phyloP scores from a whole-genome alignment of 2,888 invertebrate species.

The Nesidiocoris tenuis region DNA sequence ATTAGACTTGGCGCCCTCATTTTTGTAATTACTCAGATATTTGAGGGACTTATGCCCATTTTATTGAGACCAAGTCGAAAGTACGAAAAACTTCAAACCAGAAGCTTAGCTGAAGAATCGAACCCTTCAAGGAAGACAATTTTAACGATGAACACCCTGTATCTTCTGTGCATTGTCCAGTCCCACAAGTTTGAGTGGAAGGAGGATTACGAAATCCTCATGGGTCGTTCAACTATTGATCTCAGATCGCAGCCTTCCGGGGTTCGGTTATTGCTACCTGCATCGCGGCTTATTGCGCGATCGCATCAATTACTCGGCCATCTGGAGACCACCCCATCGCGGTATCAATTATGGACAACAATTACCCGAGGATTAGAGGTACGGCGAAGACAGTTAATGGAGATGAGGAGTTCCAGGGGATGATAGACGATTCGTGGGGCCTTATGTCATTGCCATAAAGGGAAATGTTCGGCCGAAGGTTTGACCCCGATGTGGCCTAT shows the following conservation, averaged over 20 bases:
- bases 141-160: no score
- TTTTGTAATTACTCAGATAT: no score
- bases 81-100: no score
- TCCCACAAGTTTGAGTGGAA: no score
- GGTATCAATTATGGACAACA: background rate
- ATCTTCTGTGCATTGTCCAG: no score
- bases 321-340: background rate
- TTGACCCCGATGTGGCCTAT: background rate
- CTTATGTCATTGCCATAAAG: background rate
- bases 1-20: no score
- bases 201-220: background rate
- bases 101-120: no score
- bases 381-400: background rate
- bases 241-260: background rate
- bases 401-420: background rate
- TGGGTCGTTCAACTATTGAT: background rate
- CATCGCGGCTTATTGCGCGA: background rate
- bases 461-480: background rate
- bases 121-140: no score
- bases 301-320: background rate
- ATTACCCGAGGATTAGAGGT: background rate
- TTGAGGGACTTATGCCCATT: no score
- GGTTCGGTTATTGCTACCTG: no score
- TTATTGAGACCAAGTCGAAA: no score
- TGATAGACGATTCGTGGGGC: background rate